Base-by-base conservation (phyloP, 1,140 invertebrate genomes). In the Matsumurasca onukii region DNA sequence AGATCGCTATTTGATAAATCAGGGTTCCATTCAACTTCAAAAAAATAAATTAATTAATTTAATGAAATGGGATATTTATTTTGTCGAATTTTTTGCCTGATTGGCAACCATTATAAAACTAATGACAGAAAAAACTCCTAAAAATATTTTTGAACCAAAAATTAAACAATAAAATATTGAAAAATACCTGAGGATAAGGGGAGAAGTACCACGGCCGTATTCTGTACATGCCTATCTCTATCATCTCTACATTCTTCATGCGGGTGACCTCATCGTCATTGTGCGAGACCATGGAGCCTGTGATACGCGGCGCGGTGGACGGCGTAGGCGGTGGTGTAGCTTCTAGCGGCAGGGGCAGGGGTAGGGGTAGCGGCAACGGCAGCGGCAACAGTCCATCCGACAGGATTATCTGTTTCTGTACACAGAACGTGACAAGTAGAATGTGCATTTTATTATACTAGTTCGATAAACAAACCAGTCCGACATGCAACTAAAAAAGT, bases 181-280 rank as follows among this genome's bases (percentile, higher is more conserved):
- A n/a, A n/a, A n/a, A n/a, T n/a, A n/a, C n/a, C n/a, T n/a, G n/a
- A n/a, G n/a, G n/a, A n/a, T n/a, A n/a, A n/a, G n/a, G n/a, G n/a
- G n/a, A n/a, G n/a, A n/a, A n/a, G n/a, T n/a, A n/a, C n/a, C n/a
- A n/a, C n/a, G n/a, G n/a, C n/a, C n/a, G n/a, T n/a, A n/a, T n/a
- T n/a, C n/a, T n/a, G n/a, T n/a, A n/a, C n/a, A n/a, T n/a, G n/a
- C n/a, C n/a, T n/a, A n/a, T n/a, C n/a, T 98, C 95, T 67, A 99
- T 98, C 82, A 98, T 87, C 81, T 98, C 94, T 66, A 99, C 90
- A 80, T 99, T 99, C 83, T 98, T 98, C 92, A 99, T 98, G 64
- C 97, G 80, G 0, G 95, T 98, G 0, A 98, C 91, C 34, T 97
- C 88, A 82, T 98, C 95, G 76, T 98, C 95, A 57, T 92, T 90